Evolutionary conservation across 2,113 vertebrate genomes (phyloP).

Genomic region (Brevimyrus niger): DNA sequence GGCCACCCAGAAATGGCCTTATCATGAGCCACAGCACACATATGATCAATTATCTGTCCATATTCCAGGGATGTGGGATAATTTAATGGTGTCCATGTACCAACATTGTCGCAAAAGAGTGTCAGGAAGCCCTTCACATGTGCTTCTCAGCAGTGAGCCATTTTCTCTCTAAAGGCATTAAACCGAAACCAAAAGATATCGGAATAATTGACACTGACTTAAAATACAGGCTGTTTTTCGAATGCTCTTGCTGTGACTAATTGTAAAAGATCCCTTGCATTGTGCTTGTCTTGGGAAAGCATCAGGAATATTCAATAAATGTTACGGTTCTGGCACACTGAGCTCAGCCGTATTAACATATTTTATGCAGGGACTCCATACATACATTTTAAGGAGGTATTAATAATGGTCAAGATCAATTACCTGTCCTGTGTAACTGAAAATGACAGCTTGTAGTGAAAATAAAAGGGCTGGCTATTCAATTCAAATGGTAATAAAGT

Average conservation of each 20-base stretch:
- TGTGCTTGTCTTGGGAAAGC: constrained; percentile 50
- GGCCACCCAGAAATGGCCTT: not conserved
- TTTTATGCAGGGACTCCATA: constrained; percentile 48
- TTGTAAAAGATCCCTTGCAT: constrained; percentile 55
- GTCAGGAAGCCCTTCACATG: constrained; percentile 28
- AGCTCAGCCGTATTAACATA: constrained; percentile 60
- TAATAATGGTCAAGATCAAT: constrained; percentile 58
- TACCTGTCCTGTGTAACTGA: constrained; percentile 32
- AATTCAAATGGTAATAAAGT: constrained; percentile 32
- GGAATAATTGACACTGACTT: constrained; percentile 68
- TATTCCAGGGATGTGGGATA: not conserved
- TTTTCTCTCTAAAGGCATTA: constrained; percentile 34
- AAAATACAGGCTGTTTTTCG: constrained; percentile 68
- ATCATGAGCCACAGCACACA: not conserved
- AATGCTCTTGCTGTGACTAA: constrained; percentile 63
- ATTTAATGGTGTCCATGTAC: not conserved
- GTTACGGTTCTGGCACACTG: constrained; percentile 54
- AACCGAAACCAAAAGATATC: constrained; percentile 58
- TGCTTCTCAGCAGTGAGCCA: constrained; percentile 28
- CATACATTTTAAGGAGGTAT: constrained; percentile 43
- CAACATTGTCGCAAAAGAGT: not conserved
- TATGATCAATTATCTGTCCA: not conserved
- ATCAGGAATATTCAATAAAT: constrained; percentile 62
- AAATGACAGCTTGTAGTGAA: constrained; percentile 44
- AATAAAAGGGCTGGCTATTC: constrained; percentile 31